Percentiles rank a stretch among this genome's conserved stretches.
phyloP scores from a whole-genome alignment of 2,888 invertebrate genomes.

The Machimus rusticus region DNA sequence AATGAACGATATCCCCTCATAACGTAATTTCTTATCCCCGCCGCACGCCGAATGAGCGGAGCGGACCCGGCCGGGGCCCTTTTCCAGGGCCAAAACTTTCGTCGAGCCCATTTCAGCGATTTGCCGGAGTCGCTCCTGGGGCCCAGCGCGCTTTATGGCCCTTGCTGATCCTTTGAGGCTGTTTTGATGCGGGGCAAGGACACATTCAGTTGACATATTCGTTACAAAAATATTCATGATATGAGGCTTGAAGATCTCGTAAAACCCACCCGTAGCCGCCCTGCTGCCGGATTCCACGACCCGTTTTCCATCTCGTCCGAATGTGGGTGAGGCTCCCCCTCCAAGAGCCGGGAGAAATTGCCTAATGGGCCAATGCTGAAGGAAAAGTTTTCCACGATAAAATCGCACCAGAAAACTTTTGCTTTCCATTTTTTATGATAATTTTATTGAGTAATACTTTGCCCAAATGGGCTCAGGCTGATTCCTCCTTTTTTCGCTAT shows the following conservation, averaged over 20 bases:
- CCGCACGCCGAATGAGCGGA: not conserved
- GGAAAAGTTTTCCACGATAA: constrained; percentile 33
- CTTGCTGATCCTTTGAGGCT: constrained; percentile 34
- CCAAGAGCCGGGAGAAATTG: not conserved
- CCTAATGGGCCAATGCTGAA: constrained; percentile 24
- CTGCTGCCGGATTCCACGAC: not conserved
- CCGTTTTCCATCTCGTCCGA: not conserved
- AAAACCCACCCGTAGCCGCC: not conserved
- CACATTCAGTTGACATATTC: constrained; percentile 32
- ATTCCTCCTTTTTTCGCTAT: constrained; percentile 12
- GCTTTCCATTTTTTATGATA: constrained; percentile 40
- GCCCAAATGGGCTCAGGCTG: constrained; percentile 30
- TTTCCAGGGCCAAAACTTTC: constrained; percentile 27
- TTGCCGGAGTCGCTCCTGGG: not conserved
- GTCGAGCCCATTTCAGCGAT: constrained; percentile 26
- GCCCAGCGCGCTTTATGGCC: constrained; percentile 17
- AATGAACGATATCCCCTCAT: constrained; percentile 29
- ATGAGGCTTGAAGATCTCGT: constrained; percentile 22
- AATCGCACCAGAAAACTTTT: constrained; percentile 32
- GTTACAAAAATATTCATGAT: constrained; percentile 33
- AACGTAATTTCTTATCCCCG: constrained; percentile 34
- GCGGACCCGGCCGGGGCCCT: not conserved
- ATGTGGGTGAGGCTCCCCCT: not conserved
- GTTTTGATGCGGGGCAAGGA: constrained; percentile 5
- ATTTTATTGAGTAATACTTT: constrained; percentile 41